A percentile compares a stretch with the other conserved stretches of the same genome.
Conservation (phyloP, 2,797 vertebrate genomes). For the Acipenser transmontanus region DNA sequence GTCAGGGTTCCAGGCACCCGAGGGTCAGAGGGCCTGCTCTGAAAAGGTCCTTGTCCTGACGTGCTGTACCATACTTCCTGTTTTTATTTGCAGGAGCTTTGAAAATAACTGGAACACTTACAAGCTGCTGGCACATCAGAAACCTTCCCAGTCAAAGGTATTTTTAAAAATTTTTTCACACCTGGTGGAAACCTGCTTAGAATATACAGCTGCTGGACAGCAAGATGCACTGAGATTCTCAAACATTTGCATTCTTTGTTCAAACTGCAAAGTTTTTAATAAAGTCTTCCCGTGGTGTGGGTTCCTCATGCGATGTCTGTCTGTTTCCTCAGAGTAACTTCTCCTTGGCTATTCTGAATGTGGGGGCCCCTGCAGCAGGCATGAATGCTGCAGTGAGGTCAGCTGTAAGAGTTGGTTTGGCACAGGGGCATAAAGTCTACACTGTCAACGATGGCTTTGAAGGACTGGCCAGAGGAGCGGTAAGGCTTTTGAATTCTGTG, state of each 20-base stretch:
- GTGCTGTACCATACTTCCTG: neutral
- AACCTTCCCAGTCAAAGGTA: constrained; percentile 64
- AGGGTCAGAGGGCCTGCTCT: no score
- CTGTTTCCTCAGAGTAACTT: constrained; percentile 61
- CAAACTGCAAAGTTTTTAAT: neutral
- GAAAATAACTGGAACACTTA: constrained; percentile 95
- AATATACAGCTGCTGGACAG: no score
- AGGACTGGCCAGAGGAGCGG: constrained; percentile 77
- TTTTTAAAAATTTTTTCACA: neutral
- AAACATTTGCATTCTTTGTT: neutral
- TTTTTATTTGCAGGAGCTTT: constrained; percentile 75
- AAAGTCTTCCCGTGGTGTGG: neutral
- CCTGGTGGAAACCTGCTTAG: neutral
- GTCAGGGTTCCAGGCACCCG: no score
- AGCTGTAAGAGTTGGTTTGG: constrained; percentile 71
- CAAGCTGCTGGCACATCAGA: constrained; percentile 80
- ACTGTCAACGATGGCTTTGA: constrained; percentile 79
- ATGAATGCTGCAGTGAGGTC: constrained; percentile 90
- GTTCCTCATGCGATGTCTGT: no score
- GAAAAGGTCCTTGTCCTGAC: no score
- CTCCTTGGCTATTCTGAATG: constrained; percentile 82
- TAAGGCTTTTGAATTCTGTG: constrained; percentile 34
- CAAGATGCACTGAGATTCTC: no score
- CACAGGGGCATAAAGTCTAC: constrained; percentile 77
- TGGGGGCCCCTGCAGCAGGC: constrained; percentile 84